These are phyloP conservation scores for Pituophis catenifer DNA, from an alignment of 2,113 vertebrate species.

Conservation along the genomic window DNA sequence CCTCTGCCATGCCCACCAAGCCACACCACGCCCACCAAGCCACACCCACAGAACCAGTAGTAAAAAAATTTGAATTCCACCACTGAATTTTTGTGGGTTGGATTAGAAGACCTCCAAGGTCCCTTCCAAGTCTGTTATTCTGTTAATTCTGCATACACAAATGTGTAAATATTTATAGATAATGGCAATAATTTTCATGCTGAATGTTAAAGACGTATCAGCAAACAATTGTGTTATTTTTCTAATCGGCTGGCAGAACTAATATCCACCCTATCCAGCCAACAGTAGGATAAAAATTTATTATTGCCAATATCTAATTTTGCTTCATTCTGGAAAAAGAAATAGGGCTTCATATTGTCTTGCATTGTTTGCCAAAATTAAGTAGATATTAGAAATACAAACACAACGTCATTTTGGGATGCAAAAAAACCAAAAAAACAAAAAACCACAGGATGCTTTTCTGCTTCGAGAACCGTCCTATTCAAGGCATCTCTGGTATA, in stretches of 20 bases:
- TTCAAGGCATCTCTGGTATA: constrained; percentile 55
- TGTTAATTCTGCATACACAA: neutral
- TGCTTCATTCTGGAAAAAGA: constrained; percentile 11
- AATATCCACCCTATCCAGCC: neutral
- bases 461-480: constrained; percentile 59
- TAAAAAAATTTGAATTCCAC: no score
- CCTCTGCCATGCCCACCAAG: no score
- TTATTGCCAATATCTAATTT: constrained; percentile 10
- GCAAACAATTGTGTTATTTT: neutral
- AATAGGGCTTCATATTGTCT: neutral
- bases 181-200: neutral
- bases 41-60: no score
- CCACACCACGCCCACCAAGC: no score
- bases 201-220: neutral
- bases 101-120: neutral
- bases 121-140: neutral
- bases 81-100: neutral
- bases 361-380: neutral
- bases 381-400: constrained; percentile 53
- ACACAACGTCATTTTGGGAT: constrained; percentile 68
- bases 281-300: constrained; percentile 6
- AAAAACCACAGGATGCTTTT: constrained; percentile 53
- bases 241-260: neutral
- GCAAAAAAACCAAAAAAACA: constrained; percentile 35
- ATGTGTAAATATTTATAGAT: neutral